These are phyloP conservation scores for Henricia sp. DNA, from an alignment of 53 echinoderm and acorn worm species.

Conservation along the genomic window DNA sequence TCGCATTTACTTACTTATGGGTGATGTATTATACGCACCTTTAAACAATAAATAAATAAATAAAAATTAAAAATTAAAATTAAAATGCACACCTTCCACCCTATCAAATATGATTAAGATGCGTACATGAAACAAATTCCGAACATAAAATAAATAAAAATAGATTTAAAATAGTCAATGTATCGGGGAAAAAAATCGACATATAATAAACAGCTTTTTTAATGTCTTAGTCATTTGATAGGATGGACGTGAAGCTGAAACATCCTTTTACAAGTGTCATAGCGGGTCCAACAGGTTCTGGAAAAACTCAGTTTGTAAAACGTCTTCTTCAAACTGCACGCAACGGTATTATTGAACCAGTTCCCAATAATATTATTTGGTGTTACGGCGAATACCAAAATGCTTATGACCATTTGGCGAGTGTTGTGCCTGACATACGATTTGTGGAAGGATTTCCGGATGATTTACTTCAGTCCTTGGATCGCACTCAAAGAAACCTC, in stretches of 20 bases:
- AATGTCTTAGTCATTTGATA: neutral
- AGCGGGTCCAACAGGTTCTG: slow-evolving; percentile 66
- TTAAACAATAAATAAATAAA: no score
- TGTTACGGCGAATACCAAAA: slow-evolving; percentile 85
- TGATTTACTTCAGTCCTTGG: slow-evolving; percentile 45
- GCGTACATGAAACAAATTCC: no score
- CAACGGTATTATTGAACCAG: slow-evolving; percentile 53
- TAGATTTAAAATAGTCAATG: no score
- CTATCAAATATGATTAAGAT: no score
- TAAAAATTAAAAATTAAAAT: no score
- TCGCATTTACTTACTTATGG: no score
- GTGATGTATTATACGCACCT: no score
- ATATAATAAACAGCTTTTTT: neutral
- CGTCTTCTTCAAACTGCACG: slow-evolving; percentile 12
- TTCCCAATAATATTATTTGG: slow-evolving; percentile 68
- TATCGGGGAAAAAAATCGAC: no score
- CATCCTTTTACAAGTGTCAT: slow-evolving; percentile 46
- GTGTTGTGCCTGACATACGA: slow-evolving; percentile 35
- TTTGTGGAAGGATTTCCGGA: slow-evolving; percentile 77
- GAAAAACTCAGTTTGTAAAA: slow-evolving; percentile 75
- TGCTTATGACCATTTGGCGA: slow-evolving; percentile 62
- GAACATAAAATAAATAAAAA: neutral
- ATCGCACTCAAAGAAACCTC: slow-evolving; percentile 53
- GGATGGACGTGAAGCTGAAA: slow-evolving; percentile 14
- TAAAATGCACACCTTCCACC: no score